Evolutionary conservation across 2,888 invertebrate genomes (phyloP), one percentile per base, ranked within the genome.

Genomic region (Papilio protenor): DNA sequence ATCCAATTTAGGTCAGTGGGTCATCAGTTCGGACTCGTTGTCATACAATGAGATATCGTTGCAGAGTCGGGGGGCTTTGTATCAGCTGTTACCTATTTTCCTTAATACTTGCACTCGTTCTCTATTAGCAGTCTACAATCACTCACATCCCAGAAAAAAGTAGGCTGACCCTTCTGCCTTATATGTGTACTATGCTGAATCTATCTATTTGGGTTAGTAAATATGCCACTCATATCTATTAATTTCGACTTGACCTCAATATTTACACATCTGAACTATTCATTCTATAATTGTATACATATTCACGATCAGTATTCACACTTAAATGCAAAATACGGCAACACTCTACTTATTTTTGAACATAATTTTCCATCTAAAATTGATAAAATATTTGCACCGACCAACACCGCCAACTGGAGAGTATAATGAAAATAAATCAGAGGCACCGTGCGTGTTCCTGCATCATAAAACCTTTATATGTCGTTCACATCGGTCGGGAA

Each of bases 21-120:
- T 90, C 93, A 91, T 90, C 89, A 89, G 88, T 89, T 87, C 86
- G 84, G 86, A 86, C 88, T 87, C 86, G 86, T 88, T 89, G 91
- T 90, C 93, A 91, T 90, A 92, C 91, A 92, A 90, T 91, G 93
- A 91, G 91, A 91, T 92, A 93, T 91, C 89, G 89, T 89, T 92
- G 91, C 92, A 89, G 91, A 87, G 85, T 84, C 85, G 85, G 86
- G 85, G 86, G 88, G 85, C 84, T 87, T 90, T 88, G 88, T 87
- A 91, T 89, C 89, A 87, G 84, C 83, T 85, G 83, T 84, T 86
- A 84, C 86, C 86, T 81, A 89, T 71, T 74, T 78, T 70, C 18
- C 77, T 74, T 70, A 47, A 64, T 73, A 69, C 55, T 73, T 47
- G 23, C 70, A 70, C 49, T 49, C 49, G 27, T 27, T 33, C 5